These are phyloP conservation scores for Phoebastria nigripes DNA, from an alignment of 2,797 vertebrate genomes.

Conservation along the genomic window DNA sequence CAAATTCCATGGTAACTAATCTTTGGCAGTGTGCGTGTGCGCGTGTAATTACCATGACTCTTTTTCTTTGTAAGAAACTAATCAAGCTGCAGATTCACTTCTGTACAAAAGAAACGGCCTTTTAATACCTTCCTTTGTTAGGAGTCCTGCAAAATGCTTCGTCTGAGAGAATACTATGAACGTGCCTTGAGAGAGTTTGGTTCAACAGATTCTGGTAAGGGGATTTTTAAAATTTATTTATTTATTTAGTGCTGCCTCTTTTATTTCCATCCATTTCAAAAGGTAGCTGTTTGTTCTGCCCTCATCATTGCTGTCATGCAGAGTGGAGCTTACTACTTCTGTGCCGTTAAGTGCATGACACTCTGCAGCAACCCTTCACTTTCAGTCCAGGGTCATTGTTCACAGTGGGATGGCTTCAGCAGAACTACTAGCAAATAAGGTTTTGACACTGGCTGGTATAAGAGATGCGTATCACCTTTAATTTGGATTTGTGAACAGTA, in stretches of 20 bases:
- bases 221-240: background rate
- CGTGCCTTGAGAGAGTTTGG: constrained; percentile 92
- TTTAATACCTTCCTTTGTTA: constrained; percentile 66
- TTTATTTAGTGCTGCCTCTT: background rate
- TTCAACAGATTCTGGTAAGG: constrained; percentile 83
- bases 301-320: background rate
- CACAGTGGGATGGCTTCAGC: background rate
- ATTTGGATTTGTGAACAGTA: background rate
- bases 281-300: background rate
- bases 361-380: background rate
- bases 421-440: background rate
- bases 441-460: background rate
- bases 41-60: background rate
- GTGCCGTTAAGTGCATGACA: background rate
- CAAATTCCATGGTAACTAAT: constrained; percentile 22
- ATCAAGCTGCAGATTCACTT: constrained; percentile 21
- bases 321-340: background rate
- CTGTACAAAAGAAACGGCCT: background rate
- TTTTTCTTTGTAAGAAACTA: constrained; percentile 2
- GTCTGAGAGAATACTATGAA: constrained; percentile 91
- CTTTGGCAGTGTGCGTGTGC: background rate
- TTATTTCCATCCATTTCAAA: background rate
- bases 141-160: constrained; percentile 84
- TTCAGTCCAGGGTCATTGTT: background rate
- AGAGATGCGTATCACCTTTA: background rate